phyloP scores from a whole-genome alignment of 2,888 invertebrate genomes.

The Sinohyriopsis cumingii region DNA sequence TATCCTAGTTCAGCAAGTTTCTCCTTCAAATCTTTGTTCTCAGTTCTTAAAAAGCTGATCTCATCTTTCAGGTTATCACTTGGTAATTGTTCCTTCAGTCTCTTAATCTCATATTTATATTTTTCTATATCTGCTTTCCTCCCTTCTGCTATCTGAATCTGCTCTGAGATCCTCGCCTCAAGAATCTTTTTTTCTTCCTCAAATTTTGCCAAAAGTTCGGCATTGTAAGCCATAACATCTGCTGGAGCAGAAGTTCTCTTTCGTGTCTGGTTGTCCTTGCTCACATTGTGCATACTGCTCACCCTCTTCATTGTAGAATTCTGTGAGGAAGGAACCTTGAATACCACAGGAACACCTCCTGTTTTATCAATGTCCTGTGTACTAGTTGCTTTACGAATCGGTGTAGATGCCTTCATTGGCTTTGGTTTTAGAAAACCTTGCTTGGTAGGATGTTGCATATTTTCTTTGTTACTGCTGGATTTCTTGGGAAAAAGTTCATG shows the following conservation, averaged over 20 bases:
- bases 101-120: conserved; percentile 72
- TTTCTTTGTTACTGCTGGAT: conserved; percentile 60
- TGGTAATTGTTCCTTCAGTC: conserved; percentile 66
- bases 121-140: conserved; percentile 73
- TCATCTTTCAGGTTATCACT: conserved; percentile 60
- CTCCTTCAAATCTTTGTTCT: conserved; percentile 69
- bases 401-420: conserved; percentile 48
- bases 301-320: conserved; percentile 63
- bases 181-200: conserved; percentile 71
- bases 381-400: conserved; percentile 67
- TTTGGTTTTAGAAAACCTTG: conserved; percentile 54
- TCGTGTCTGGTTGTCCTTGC: conserved; percentile 57
- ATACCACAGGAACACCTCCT: conserved; percentile 23
- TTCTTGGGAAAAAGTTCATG: conserved; percentile 23
- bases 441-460: conserved; percentile 52
- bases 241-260: conserved; percentile 66
- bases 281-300: conserved; percentile 70
- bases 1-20: conserved; percentile 70
- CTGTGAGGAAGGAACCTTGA: conserved; percentile 21
- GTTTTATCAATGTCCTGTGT: conserved; percentile 66
- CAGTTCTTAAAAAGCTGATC: conserved; percentile 64
- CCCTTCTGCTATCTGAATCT: conserved; percentile 71
- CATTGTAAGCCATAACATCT: conserved; percentile 71
- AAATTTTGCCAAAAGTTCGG: conserved; percentile 70
- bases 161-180: conserved; percentile 72